Percentiles rank a stretch among this genome's conserved stretches.
Evolutionary conservation across 37 sponge, comb jelly and placozoan species (phyloP).

Genomic region (Ephydatia muelleri): DNA sequence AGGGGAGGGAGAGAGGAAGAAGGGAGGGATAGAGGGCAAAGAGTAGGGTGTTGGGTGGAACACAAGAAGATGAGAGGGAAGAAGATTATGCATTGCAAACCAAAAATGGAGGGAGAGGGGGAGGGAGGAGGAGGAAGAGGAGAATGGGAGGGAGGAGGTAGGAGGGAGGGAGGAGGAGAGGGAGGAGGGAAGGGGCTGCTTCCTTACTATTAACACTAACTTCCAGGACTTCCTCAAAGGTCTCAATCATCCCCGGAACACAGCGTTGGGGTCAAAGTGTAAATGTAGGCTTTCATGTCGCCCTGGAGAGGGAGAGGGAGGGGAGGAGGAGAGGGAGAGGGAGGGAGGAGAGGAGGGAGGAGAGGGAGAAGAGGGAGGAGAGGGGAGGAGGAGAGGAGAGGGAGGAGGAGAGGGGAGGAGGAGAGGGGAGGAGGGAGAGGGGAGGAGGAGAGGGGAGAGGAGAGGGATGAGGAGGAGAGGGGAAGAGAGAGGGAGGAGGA

Average conservation of each 20-base stretch:
- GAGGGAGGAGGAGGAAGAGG: neutral
- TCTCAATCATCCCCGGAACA: constrained; percentile 55
- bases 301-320: neutral
- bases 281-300: neutral
- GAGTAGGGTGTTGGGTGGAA: neutral
- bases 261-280: constrained; percentile 30
- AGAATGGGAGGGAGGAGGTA: neutral
- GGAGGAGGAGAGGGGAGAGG: too few species aligned
- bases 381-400: too few species aligned
- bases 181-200: neutral
- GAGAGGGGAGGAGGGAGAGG: too few species aligned
- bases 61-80: neutral
- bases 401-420: too few species aligned
- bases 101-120: constrained; percentile 25
- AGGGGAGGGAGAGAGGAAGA: neutral
- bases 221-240: constrained; percentile 30
- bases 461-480: neutral
- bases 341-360: neutral
- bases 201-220: constrained; percentile 14
- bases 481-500: neutral
- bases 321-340: constrained; percentile 3
- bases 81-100: too few species aligned
- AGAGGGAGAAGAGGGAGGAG: too few species aligned
- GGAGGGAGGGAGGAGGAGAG: neutral
- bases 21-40: neutral